Percentiles rank a stretch among this genome's conserved stretches.
Conservation (phyloP, 2,888 invertebrate genomes). For the Bursaphelenchus okinawaensis region DNA sequence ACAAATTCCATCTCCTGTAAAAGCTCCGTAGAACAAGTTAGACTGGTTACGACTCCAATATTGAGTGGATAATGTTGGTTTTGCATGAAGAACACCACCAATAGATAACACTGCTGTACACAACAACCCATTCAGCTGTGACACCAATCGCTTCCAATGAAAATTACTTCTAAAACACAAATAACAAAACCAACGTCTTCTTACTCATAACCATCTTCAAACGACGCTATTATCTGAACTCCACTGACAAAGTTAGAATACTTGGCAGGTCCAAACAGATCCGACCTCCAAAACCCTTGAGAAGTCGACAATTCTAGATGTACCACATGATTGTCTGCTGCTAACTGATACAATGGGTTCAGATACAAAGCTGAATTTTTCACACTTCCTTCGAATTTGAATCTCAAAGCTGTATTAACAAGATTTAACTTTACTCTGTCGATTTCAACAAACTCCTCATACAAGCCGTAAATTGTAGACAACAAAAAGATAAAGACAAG, state of each 20-base stretch:
- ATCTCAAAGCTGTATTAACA: neutral
- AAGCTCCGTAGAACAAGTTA: constrained; percentile 69
- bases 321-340: neutral
- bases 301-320: constrained; percentile 27
- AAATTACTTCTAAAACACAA: constrained; percentile 67
- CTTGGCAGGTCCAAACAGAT: constrained; percentile 29
- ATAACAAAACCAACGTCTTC: neutral
- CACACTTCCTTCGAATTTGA: neutral
- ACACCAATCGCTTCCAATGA: constrained; percentile 79
- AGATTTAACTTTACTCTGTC: neutral
- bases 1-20: constrained; percentile 92
- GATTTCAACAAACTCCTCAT: neutral
- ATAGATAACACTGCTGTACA: constrained; percentile 95
- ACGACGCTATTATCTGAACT: constrained; percentile 22
- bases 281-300: constrained; percentile 36
- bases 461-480: no score
- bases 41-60: neutral
- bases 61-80: constrained; percentile 66
- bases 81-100: constrained; percentile 75
- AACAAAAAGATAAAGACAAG: no score
- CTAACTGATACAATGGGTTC: neutral
- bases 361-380: neutral
- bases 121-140: constrained; percentile 84
- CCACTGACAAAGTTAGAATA: constrained; percentile 30
- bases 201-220: constrained; percentile 5